Evolutionary conservation across 2,888 invertebrate species (phyloP).

Genomic region (Agrilus cyanescens): DNA sequence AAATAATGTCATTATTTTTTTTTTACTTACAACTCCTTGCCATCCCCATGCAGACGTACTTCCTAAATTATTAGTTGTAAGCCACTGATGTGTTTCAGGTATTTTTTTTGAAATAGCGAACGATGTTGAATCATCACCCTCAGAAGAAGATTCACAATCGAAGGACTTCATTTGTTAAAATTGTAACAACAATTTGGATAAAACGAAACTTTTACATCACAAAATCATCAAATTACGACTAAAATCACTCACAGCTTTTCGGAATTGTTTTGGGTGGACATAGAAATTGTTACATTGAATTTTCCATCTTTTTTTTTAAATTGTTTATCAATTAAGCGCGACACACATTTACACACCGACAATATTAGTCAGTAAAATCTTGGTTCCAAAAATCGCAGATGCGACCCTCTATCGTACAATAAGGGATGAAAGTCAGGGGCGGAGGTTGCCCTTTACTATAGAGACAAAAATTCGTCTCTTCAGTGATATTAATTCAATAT

Average conservation of each 20-base stretch:
- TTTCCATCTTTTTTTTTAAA: slow-evolving; percentile 1
- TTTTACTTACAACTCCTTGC: slow-evolving; percentile 28
- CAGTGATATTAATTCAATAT: too few species aligned
- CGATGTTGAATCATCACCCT: slow-evolving; percentile 33
- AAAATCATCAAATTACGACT: too few species aligned
- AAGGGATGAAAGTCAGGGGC: too few species aligned
- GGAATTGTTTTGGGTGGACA: background rate
- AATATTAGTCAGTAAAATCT: slow-evolving; percentile 17
- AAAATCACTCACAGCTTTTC: too few species aligned
- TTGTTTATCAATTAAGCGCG: background rate
- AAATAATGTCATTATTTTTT: background rate
- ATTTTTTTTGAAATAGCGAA: slow-evolving; percentile 34
- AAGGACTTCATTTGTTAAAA: slow-evolving; percentile 32
- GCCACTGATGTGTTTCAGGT: slow-evolving; percentile 32
- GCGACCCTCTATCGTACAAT: slow-evolving; percentile 24
- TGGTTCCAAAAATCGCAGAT: slow-evolving; percentile 37
- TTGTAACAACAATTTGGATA: background rate
- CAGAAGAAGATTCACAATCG: slow-evolving; percentile 36
- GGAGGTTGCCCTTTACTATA: too few species aligned
- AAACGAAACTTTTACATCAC: too few species aligned
- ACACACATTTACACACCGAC: slow-evolving; percentile 1
- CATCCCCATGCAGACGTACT: slow-evolving; percentile 32
- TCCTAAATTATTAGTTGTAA: slow-evolving; percentile 18
- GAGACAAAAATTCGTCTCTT: too few species aligned
- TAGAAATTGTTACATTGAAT: slow-evolving; percentile 1